These are phyloP conservation scores for Rugalucina vietnamica DNA, from an alignment of 2,888 invertebrate genomes.

Conservation along the genomic window DNA sequence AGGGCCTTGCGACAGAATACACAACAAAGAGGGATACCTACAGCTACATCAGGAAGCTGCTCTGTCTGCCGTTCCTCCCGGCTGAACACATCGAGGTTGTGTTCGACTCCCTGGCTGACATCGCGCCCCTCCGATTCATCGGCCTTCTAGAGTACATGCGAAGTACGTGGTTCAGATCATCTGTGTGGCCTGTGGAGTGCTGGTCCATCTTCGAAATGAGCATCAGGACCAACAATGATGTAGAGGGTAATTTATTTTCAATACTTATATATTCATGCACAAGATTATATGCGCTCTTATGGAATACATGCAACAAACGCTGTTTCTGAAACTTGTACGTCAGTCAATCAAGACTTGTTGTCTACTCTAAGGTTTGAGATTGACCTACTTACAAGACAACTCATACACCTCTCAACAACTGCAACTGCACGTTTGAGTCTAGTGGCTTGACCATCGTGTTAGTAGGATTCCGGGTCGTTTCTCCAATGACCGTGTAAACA, in stretches of 20 bases:
- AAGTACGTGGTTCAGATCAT: not conserved
- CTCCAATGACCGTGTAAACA: no score
- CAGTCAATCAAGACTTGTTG: no score
- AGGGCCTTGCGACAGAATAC: not conserved
- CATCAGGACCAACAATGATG: not conserved
- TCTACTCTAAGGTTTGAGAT: no score
- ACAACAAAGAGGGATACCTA: not conserved
- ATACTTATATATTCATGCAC: no score
- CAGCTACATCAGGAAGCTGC: not conserved
- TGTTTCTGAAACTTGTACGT: no score
- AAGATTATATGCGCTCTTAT: not conserved
- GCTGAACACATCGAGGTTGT: not conserved
- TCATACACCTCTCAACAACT: no score
- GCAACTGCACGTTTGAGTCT: no score
- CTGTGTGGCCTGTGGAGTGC: not conserved
- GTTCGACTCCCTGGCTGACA: not conserved
- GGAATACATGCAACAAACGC: not conserved
- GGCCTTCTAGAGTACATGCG: not conserved
- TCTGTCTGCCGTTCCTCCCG: not conserved
- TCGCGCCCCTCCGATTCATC: not conserved
- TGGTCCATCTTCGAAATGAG: not conserved
- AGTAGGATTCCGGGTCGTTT: no score
- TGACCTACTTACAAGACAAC: no score
- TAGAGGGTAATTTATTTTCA: not conserved
- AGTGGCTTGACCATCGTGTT: no score